Percentiles rank a stretch among this genome's conserved stretches.
Conservation (phyloP, 2,113 vertebrate species). For the Microcebus ravelobensis region DNA sequence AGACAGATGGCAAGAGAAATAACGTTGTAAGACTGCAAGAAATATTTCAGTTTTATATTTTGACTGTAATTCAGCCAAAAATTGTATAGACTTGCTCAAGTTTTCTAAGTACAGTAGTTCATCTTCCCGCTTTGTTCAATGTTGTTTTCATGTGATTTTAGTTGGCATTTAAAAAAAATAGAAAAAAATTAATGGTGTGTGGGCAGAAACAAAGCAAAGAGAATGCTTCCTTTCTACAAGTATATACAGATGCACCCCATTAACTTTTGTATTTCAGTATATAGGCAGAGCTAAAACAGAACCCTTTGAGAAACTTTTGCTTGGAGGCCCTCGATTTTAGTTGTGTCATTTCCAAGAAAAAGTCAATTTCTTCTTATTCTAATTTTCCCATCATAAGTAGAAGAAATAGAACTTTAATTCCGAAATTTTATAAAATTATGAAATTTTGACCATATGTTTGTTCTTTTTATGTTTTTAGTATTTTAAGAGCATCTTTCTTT, state of each 20-base stretch:
- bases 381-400: neutral
- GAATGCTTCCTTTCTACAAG: neutral
- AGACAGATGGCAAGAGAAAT: neutral
- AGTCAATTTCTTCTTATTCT: neutral
- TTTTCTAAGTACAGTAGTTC: neutral
- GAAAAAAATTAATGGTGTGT: neutral
- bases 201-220: slow-evolving; percentile 21
- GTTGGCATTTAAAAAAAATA: slow-evolving; percentile 30
- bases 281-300: neutral
- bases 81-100: neutral
- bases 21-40: neutral
- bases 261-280: neutral
- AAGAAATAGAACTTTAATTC: slow-evolving; percentile 35
- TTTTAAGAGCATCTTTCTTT: neutral
- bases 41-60: slow-evolving; percentile 22
- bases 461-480: neutral
- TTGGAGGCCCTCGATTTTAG: neutral
- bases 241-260: neutral
- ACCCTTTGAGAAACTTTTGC: neutral
- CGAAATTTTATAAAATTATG: neutral
- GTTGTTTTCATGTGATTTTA: neutral
- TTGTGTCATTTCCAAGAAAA: neutral
- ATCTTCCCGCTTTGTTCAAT: neutral
- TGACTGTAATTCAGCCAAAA: slow-evolving; percentile 6
- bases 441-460: neutral